Evolutionary conservation across 92 coral and sea anemone species (phyloP).

Genomic region (Isaurus tuberculatus): DNA sequence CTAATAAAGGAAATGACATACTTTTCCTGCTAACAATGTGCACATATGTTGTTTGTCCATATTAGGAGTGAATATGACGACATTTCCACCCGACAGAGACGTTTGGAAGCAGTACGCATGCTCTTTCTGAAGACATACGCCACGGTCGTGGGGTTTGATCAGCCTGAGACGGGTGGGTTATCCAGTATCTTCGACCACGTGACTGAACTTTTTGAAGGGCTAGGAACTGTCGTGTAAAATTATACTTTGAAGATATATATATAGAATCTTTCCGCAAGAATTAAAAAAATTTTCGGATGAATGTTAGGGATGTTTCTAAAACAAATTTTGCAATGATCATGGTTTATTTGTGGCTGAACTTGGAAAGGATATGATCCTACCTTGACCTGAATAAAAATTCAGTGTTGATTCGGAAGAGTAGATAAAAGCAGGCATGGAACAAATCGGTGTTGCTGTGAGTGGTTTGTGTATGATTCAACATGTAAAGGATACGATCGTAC

Average conservation of each 20-base stretch:
- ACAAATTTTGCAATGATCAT: background rate
- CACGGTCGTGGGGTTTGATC: conserved; percentile 70
- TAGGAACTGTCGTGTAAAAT: conserved; percentile 82
- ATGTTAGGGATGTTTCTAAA: background rate
- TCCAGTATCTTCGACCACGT: conserved; percentile 92
- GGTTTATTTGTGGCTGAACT: background rate
- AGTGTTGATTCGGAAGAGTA: too few species aligned
- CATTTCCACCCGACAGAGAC: conserved; percentile 74
- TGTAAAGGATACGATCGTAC: too few species aligned
- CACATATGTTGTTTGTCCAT: background rate
- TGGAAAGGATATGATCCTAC: background rate
- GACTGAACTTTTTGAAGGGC: conserved; percentile 82
- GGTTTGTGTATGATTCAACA: too few species aligned
- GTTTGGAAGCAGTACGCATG: conserved; percentile 82
- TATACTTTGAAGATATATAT: too few species aligned
- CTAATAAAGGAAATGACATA: background rate
- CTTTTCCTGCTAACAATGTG: background rate
- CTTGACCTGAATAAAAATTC: too few species aligned
- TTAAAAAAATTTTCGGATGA: background rate
- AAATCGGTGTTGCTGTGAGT: too few species aligned
- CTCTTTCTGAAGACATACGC: conserved; percentile 81
- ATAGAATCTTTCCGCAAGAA: background rate
- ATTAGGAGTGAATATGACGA: conserved; percentile 65
- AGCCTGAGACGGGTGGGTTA: conserved; percentile 70
- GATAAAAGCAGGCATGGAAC: background rate